phyloP scores from a whole-genome alignment of 1,140 invertebrate species.

The Papilio glaucus region DNA sequence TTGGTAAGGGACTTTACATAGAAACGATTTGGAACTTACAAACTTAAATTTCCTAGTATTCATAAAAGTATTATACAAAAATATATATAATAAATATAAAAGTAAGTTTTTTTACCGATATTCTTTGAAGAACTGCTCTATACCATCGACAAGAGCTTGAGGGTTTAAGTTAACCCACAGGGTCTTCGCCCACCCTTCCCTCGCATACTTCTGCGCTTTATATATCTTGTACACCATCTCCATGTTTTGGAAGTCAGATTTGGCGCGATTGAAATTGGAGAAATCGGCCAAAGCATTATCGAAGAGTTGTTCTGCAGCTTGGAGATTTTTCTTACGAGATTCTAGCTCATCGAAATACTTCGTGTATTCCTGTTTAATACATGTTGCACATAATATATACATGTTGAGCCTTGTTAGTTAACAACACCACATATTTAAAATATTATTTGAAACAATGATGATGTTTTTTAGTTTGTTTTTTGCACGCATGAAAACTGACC shows the following conservation, averaged over 20 bases:
- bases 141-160: slow-evolving; percentile 92
- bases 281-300: slow-evolving; percentile 93
- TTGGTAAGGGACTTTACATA: too few relatives aligned
- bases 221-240: slow-evolving; percentile 91
- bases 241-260: slow-evolving; percentile 89
- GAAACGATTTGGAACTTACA: too few relatives aligned
- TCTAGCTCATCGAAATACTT: slow-evolving; percentile 88
- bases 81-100: background rate
- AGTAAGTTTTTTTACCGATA: slow-evolving; percentile 83
- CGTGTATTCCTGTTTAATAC: slow-evolving; percentile 84
- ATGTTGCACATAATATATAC: too few relatives aligned
- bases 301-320: slow-evolving; percentile 92
- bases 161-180: slow-evolving; percentile 94
- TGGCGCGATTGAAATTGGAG: slow-evolving; percentile 88
- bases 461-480: too few relatives aligned
- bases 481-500: too few relatives aligned
- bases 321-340: slow-evolving; percentile 86
- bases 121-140: slow-evolving; percentile 92
- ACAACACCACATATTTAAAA: background rate
- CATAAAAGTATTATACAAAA: background rate
- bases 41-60: background rate
- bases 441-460: too few relatives aligned
- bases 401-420: background rate
- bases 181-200: slow-evolving; percentile 92
- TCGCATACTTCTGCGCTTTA: slow-evolving; percentile 89